Conservation (phyloP, 2,888 invertebrate genomes). For the Rotaria sp. region DNA sequence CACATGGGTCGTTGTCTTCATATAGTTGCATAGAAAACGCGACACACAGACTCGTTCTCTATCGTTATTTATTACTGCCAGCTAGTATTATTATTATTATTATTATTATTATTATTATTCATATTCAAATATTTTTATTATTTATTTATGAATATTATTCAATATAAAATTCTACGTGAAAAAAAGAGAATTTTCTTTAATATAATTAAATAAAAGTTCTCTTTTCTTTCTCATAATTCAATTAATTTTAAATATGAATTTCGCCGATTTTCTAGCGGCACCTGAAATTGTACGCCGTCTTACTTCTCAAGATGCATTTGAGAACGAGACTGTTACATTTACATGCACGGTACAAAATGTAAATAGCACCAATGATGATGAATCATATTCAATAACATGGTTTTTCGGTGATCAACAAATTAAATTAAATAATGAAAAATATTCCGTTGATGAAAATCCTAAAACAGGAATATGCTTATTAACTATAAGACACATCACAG, state of each 20-base stretch:
- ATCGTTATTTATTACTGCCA: background rate
- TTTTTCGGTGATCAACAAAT: slow-evolving; percentile 13
- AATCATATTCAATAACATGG: background rate
- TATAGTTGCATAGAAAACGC: background rate
- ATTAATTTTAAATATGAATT: background rate
- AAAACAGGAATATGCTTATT: slow-evolving; percentile 26
- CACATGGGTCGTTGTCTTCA: background rate
- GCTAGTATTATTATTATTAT: background rate
- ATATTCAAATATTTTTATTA: background rate
- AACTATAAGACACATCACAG: slow-evolving; percentile 44
- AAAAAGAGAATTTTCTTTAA: background rate
- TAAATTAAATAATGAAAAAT: background rate
- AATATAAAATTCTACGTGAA: too few relatives aligned
- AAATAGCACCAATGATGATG: background rate
- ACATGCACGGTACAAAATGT: slow-evolving; percentile 9
- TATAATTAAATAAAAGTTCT: background rate
- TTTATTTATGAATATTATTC: background rate
- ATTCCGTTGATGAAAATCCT: background rate
- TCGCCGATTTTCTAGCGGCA: background rate
- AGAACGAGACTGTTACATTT: slow-evolving; percentile 16
- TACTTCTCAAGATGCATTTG: background rate
- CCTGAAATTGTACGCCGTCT: slow-evolving; percentile 21
- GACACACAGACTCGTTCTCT: background rate
- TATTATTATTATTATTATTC: background rate
- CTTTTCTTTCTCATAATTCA: background rate